A percentile compares a stretch with the other conserved stretches of the same genome.
Evolutionary conservation across 2,113 vertebrate genomes (phyloP).

Genomic region (Chaenocephalus aceratus): DNA sequence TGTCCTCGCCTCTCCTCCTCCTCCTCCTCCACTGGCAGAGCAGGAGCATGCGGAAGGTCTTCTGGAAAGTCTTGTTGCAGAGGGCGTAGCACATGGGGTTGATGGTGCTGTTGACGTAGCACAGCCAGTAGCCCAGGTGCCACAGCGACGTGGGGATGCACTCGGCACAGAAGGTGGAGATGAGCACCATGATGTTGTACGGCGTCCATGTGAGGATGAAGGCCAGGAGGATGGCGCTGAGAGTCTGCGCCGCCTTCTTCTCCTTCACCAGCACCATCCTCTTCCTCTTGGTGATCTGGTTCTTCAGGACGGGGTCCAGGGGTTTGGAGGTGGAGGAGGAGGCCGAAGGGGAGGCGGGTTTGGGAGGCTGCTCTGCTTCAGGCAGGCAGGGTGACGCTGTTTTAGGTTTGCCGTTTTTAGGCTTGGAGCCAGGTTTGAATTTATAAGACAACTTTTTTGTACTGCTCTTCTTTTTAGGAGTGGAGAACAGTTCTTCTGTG

Average conservation of each 20-base stretch:
- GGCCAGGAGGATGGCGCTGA: slow-evolving; percentile 96
- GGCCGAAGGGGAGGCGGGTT: slow-evolving; percentile 83
- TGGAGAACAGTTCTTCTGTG: slow-evolving; percentile 86
- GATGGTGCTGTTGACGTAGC: slow-evolving; percentile 98
- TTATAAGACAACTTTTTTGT: slow-evolving; percentile 93
- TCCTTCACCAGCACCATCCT: slow-evolving; percentile 97
- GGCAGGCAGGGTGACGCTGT: slow-evolving; percentile 85
- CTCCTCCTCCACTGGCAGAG: slow-evolving; percentile 94
- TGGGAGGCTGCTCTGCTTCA: slow-evolving; percentile 79
- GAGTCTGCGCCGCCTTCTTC: slow-evolving; percentile 96
- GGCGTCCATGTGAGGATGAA: slow-evolving; percentile 99
- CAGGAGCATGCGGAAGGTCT: slow-evolving; percentile 97
- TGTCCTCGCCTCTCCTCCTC: slow-evolving; percentile 88
- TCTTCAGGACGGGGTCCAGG: slow-evolving; percentile 89
- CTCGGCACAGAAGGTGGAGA: slow-evolving; percentile 94
- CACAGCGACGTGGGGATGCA: slow-evolving; percentile 94
- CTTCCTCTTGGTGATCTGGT: slow-evolving; percentile 96
- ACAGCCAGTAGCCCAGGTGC: slow-evolving; percentile 98
- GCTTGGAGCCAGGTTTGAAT: slow-evolving; percentile 89
- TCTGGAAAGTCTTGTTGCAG: slow-evolving; percentile 99
- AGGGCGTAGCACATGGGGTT: slow-evolving; percentile 99
- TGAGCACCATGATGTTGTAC: slow-evolving; percentile 99
- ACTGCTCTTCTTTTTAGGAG: slow-evolving; percentile 84
- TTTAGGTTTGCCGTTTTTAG: slow-evolving; percentile 83
- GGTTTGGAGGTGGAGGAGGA: slow-evolving; percentile 87